Evolutionary conservation across 2,888 invertebrate species (phyloP).

Genomic region (Branchellion lobata): DNA sequence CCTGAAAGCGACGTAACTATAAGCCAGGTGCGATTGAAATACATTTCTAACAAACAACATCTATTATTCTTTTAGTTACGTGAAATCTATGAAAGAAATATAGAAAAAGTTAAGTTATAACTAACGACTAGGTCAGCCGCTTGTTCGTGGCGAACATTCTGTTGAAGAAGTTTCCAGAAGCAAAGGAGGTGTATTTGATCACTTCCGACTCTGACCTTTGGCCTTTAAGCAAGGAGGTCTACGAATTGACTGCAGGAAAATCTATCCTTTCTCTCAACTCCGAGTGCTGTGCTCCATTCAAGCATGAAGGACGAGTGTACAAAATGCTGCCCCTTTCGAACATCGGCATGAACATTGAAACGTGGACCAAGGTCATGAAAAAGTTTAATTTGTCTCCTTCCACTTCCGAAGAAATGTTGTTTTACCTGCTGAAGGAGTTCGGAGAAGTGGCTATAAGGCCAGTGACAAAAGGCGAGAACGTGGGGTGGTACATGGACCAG

Average conservation of each 20-base stretch:
- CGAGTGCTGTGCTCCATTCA: constrained; percentile 47
- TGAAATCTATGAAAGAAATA: too few species aligned
- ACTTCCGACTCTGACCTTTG: constrained; percentile 48
- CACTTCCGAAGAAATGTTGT: constrained; percentile 44
- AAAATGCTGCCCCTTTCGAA: constrained; percentile 47
- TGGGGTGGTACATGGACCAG: constrained; percentile 49
- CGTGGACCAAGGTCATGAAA: constrained; percentile 41
- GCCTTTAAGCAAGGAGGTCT: constrained; percentile 43
- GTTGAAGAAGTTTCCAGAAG: constrained; percentile 1
- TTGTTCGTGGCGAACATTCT: constrained; percentile 46
- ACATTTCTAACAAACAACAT: too few species aligned
- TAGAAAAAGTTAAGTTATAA: too few species aligned
- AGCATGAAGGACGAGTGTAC: constrained; percentile 38
- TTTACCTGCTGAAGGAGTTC: constrained; percentile 43
- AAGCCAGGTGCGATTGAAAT: constrained; percentile 33
- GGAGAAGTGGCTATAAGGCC: constrained; percentile 42
- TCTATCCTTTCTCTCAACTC: constrained; percentile 43
- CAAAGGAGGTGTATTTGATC: constrained; percentile 37
- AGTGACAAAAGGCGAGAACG: constrained; percentile 47
- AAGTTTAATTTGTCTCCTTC: constrained; percentile 29
- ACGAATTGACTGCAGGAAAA: constrained; percentile 32
- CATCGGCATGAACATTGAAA: constrained; percentile 40
- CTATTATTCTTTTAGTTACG: too few species aligned
- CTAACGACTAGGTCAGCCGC: constrained; percentile 35
- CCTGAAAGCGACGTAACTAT: constrained; percentile 43